phyloP scores from a whole-genome alignment of 1,140 invertebrate genomes.

The Pseudomyrmex dendroicus region DNA sequence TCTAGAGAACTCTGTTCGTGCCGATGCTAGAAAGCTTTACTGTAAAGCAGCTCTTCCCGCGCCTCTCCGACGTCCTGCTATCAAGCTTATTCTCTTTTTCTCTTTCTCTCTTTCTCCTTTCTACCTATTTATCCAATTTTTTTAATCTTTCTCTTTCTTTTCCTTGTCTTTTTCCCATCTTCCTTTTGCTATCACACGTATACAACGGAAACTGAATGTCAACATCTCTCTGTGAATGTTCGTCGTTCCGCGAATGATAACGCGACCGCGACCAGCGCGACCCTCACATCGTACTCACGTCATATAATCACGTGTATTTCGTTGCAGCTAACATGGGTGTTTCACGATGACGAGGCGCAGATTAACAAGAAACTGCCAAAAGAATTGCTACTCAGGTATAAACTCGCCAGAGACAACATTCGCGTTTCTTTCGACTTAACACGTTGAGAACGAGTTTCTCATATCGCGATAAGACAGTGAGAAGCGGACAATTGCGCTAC shows the following conservation, averaged over 20 bases:
- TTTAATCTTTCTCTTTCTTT: neutral
- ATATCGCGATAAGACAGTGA: neutral
- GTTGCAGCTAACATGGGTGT: slow-evolving; percentile 86
- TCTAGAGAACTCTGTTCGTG: slow-evolving; percentile 56
- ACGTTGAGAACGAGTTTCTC: neutral
- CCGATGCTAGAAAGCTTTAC: slow-evolving; percentile 52
- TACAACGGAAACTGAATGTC: slow-evolving; percentile 13
- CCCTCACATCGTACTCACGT: neutral
- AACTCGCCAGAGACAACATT: neutral
- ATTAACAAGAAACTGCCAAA: slow-evolving; percentile 99
- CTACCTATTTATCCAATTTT: neutral
- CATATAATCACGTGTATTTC: slow-evolving; percentile 62
- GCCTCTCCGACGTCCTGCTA: neutral
- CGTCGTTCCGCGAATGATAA: slow-evolving; percentile 24
- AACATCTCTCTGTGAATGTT: slow-evolving; percentile 9
- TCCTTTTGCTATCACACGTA: too few species aligned
- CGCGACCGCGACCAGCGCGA: slow-evolving; percentile 4
- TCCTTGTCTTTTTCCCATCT: too few species aligned
- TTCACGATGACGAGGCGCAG: slow-evolving; percentile 92
- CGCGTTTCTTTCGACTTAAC: neutral
- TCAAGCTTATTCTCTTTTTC: neutral
- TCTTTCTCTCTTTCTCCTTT: neutral
- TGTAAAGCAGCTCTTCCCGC: neutral
- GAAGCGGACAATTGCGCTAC: neutral
- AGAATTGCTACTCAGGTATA: slow-evolving; percentile 94